Conservation (phyloP, 2,888 invertebrate genomes). For the Gibbula magus region DNA sequence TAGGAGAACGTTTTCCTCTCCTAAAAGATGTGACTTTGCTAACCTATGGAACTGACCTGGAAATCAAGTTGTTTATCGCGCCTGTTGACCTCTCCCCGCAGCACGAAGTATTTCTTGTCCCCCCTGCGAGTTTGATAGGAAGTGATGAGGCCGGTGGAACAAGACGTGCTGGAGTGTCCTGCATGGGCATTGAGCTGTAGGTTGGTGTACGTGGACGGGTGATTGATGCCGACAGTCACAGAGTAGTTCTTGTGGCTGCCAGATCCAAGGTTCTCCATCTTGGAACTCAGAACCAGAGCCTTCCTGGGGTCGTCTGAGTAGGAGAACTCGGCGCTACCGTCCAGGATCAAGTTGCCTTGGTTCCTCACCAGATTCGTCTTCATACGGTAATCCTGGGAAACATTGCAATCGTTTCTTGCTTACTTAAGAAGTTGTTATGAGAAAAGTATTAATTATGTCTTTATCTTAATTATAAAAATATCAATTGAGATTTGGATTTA, state of each 20-base stretch:
- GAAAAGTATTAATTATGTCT: too few relatives aligned
- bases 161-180: conserved; percentile 35
- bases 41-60: too few relatives aligned
- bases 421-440: too few relatives aligned
- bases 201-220: conserved; percentile 61
- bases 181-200: conserved; percentile 51
- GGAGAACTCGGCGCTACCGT: conserved; percentile 56
- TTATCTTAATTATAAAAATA: too few relatives aligned
- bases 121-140: conserved; percentile 51
- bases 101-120: conserved; percentile 49
- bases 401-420: too few relatives aligned
- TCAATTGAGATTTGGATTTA: too few relatives aligned
- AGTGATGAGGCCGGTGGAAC: conserved; percentile 49
- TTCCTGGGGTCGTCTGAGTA: conserved; percentile 57
- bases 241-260: conserved; percentile 46
- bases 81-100: conserved; percentile 53
- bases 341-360: conserved; percentile 42
- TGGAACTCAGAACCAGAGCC: conserved; percentile 50
- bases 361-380: conserved; percentile 43
- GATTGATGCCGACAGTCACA: conserved; percentile 49
- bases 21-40: too few relatives aligned
- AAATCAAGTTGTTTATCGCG: conserved; percentile 41
- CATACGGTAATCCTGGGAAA: conserved; percentile 50
- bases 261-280: conserved; percentile 35
- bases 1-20: too few relatives aligned